A percentile compares a stretch with the other conserved stretches of the same genome.
phyloP scores from a whole-genome alignment of 2,113 vertebrate genomes.

The Hemiprocne comata region DNA sequence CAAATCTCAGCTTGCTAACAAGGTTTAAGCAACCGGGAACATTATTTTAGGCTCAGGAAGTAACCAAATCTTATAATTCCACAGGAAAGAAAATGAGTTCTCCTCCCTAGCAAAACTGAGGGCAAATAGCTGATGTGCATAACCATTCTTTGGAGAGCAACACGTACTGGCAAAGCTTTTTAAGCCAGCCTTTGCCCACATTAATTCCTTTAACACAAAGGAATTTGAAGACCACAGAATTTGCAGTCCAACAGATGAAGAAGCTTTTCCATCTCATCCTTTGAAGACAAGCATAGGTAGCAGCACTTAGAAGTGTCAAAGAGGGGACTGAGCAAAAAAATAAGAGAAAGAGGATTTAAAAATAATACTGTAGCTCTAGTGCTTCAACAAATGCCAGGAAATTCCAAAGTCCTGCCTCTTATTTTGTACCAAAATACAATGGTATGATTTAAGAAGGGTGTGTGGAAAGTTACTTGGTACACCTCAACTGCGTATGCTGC shows the following conservation, averaged over 20 bases:
- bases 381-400: conserved; percentile 37
- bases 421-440: conserved; percentile 34
- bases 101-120: conserved; percentile 21
- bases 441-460: neutral
- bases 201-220: neutral
- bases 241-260: neutral
- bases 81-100: neutral
- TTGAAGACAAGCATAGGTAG: neutral
- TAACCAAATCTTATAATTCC: neutral
- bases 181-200: neutral
- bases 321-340: neutral
- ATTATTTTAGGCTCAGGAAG: conserved; percentile 24
- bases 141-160: neutral
- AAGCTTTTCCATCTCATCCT: neutral
- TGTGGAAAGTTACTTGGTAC: neutral
- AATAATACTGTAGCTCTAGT: neutral
- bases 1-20: neutral
- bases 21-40: neutral
- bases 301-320: neutral
- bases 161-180: neutral
- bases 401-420: neutral
- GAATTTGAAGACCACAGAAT: neutral
- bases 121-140: neutral
- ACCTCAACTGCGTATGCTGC: neutral
- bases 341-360: neutral